phyloP scores from a whole-genome alignment of 2,888 invertebrate genomes.

The Synanthedon vespiformis region DNA sequence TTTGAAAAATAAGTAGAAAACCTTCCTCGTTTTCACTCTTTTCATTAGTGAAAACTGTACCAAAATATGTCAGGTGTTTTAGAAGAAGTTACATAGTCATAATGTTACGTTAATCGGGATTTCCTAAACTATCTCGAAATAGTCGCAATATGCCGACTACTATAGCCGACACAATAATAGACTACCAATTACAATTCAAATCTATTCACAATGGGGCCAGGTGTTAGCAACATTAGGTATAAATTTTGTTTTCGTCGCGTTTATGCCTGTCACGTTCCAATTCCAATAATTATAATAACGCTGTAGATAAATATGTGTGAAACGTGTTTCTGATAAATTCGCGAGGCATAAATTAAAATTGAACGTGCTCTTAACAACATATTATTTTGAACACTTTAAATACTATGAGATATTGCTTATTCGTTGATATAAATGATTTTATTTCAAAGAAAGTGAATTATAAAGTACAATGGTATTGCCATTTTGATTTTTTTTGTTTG shows the following conservation, averaged over 20 bases:
- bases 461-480: too few relatives aligned
- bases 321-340: not conserved
- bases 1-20: too few relatives aligned
- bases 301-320: not conserved
- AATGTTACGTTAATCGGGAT: not conserved
- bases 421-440: too few relatives aligned
- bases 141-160: slow-evolving; percentile 1
- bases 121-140: not conserved
- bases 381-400: too few relatives aligned
- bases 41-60: too few relatives aligned
- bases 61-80: too few relatives aligned
- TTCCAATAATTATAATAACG: too few relatives aligned
- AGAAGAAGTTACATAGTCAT: not conserved
- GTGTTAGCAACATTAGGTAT: slow-evolving; percentile 4
- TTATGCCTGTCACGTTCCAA: too few relatives aligned
- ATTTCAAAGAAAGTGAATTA: too few relatives aligned
- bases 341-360: not conserved
- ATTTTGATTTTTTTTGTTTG: too few relatives aligned
- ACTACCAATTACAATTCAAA: slow-evolving; percentile 7
- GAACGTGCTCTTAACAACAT: slow-evolving; percentile 1
- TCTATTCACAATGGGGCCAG: slow-evolving; percentile 3
- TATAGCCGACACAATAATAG: slow-evolving; percentile 3
- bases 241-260: not conserved
- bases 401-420: too few relatives aligned
- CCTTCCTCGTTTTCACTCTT: too few relatives aligned